Conservation (phyloP, 2,888 invertebrate species). For the Salticus scenicus region DNA sequence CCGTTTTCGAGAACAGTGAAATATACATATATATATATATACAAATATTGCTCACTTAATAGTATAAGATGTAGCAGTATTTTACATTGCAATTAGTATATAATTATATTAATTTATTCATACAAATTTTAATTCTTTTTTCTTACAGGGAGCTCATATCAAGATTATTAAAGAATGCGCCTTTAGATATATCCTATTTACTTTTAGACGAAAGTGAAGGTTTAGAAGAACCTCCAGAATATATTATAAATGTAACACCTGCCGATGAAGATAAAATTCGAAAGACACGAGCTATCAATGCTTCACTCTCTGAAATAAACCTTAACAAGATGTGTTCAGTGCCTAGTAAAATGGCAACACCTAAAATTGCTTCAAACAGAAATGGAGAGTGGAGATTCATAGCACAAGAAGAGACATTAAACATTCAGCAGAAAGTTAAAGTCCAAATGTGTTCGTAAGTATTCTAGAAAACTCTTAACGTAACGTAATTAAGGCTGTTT, state of each 20-base stretch:
- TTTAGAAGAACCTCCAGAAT: conserved; percentile 48
- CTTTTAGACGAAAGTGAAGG: conserved; percentile 61
- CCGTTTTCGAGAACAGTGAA: too few species aligned
- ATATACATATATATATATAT: too few species aligned
- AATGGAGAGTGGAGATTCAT: conserved; percentile 44
- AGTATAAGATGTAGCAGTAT: too few species aligned
- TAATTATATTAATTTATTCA: too few species aligned
- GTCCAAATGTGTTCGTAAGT: conserved; percentile 45
- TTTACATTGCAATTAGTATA: too few species aligned
- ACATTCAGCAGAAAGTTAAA: conserved; percentile 17
- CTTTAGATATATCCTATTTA: conserved; percentile 12
- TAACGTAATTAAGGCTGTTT: too few species aligned
- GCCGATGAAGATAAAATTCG: background rate
- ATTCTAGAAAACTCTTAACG: background rate
- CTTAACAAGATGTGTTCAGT: background rate
- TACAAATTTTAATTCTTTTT: too few species aligned
- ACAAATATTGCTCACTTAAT: too few species aligned
- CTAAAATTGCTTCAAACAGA: conserved; percentile 30
- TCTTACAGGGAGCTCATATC: too few species aligned
- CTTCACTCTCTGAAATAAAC: background rate
- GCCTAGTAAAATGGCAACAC: background rate
- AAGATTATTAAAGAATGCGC: background rate
- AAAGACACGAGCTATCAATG: background rate
- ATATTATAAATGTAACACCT: background rate
- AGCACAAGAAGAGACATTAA: conserved; percentile 23